Evolutionary conservation across 2,888 invertebrate genomes (phyloP), one percentile per base, ranked within the genome.

Genomic region (Oscheius sp.): DNA sequence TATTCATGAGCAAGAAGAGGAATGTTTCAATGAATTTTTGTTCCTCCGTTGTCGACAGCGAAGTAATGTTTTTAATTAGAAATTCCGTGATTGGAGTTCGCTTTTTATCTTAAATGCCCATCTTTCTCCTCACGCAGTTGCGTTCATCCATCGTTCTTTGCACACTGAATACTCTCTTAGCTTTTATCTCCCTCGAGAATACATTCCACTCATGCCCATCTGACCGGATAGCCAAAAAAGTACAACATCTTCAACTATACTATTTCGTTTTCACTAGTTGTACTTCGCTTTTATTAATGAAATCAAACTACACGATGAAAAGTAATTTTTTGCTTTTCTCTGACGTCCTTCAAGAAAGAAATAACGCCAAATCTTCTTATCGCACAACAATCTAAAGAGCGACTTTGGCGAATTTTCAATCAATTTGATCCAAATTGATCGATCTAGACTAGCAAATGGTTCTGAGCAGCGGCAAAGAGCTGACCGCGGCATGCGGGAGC

Each of bases 121-220:
- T 44, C 57, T 57, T n/a, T 14, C 2, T 17, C 56, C 56, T 33
- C 36, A n/a, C n/a, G n/a, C n/a, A n/a, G n/a, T n/a, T 8, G 30
- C 41, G 9, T 57, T 20, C 24, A 38, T 9, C 36, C 36, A 24
- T 5, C 33, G 54, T 33, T 54, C 54, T 54, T 32, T 54, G 33
- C 54, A 32, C 54, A 33, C 36, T 33, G 54, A 54, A 54, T 36
- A 54, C 54, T 36, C 54, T 54, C 33, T 54, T 54, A 6, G 20
- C 8, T 54, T 54, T 47, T 54, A 33, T 20, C 33, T 33, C 54
- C 54, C 54, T 32, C 14, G 54, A 22, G 33, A 54, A 20, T 33
- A 22, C 54, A 54, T 54, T 54, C 54, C 54, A 20, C 33, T 54
- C 54, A 36, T 54, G 50, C 33, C 22, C 54, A 54, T 54, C 20